Conservation (phyloP, 2,113 vertebrate species). For the Corvus cornix region DNA sequence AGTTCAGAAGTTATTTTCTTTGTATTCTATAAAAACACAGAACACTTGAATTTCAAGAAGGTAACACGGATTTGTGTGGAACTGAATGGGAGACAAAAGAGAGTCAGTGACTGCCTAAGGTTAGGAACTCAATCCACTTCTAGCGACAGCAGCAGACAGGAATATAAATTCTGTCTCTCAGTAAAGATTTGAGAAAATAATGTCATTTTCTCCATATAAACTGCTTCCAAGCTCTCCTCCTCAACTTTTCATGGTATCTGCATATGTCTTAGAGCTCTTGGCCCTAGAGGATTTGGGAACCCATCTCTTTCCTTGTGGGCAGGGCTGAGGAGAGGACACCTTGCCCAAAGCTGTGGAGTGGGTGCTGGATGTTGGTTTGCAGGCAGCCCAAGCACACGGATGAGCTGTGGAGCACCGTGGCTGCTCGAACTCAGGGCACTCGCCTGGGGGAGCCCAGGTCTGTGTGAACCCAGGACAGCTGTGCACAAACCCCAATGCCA, state of each 20-base stretch:
- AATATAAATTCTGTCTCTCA: background rate
- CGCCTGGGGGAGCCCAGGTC: background rate
- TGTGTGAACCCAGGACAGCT: background rate
- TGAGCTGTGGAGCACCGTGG: fast-evolving
- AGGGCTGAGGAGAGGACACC: background rate
- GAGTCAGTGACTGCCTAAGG: background rate
- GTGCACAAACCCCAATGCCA: background rate
- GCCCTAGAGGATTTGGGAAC: background rate
- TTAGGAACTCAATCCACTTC: background rate
- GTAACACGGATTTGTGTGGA: background rate
- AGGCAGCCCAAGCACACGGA: background rate
- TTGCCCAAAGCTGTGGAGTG: background rate
- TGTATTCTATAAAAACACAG: background rate
- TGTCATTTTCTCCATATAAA: background rate
- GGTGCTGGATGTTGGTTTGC: background rate
- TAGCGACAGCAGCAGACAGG: background rate
- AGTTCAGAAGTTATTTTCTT: background rate
- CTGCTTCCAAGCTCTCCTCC: background rate
- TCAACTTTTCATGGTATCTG: background rate
- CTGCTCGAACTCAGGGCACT: background rate
- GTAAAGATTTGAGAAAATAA: background rate
- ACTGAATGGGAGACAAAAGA: background rate
- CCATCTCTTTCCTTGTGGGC: background rate
- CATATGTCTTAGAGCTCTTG: fast-evolving
- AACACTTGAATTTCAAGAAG: background rate